phyloP scores from a whole-genome alignment of 1,140 invertebrate genomes.

The Hestina assimilis region DNA sequence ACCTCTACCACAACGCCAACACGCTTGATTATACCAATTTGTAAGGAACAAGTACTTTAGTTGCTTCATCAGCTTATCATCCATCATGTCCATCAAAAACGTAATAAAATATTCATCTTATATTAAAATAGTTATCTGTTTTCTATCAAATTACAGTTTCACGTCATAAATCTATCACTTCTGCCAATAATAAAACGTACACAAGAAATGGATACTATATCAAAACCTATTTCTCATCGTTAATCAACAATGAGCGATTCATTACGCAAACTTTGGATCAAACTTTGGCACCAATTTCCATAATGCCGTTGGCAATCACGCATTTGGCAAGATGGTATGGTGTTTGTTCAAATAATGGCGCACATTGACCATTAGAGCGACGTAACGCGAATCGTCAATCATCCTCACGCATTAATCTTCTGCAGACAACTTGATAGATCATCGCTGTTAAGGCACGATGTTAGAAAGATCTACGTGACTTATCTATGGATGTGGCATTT shows the following conservation, averaged over 20 bases:
- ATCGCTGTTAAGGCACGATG: slow-evolving; percentile 46
- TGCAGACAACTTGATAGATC: slow-evolving; percentile 77
- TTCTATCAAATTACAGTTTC: too few species aligned
- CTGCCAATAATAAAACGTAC: background rate
- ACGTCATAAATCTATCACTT: too few species aligned
- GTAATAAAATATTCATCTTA: too few species aligned
- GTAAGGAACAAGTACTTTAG: too few species aligned
- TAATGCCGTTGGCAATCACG: background rate
- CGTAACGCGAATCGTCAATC: slow-evolving; percentile 74
- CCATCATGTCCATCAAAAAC: too few species aligned
- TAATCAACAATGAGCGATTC: slow-evolving; percentile 6
- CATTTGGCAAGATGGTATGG: slow-evolving; percentile 6
- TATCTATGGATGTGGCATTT: slow-evolving; percentile 36
- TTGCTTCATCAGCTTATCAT: too few species aligned
- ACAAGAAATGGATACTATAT: background rate
- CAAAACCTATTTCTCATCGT: slow-evolving; percentile 10
- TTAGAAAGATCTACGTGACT: slow-evolving; percentile 21
- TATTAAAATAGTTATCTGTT: too few species aligned
- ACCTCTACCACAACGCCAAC: too few species aligned
- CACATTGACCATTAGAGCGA: slow-evolving; percentile 65
- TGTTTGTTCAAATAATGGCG: slow-evolving; percentile 49
- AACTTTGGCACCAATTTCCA: slow-evolving; percentile 2
- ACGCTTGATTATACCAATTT: too few species aligned
- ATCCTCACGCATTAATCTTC: slow-evolving; percentile 76
- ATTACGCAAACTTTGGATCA: background rate